Evolutionary conservation across 2,797 vertebrate genomes (phyloP), one percentile per base, ranked within the genome.

Genomic region (Myripristis jacobus): DNA sequence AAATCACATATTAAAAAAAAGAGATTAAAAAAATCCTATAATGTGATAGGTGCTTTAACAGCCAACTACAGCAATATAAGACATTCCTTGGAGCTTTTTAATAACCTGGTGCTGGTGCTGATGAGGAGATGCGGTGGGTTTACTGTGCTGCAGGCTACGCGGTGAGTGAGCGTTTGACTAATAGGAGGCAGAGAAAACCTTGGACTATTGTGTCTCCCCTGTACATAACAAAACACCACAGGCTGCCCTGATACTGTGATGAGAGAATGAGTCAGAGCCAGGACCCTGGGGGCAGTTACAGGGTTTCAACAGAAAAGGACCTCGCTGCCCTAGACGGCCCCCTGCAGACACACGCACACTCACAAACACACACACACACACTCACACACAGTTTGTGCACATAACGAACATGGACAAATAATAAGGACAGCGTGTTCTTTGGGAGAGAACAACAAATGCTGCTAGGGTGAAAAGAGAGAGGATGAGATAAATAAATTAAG

Each of bases 261-360:
- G 34, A 65, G n/a, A 68, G 67, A 46, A 19, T 59, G 51, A 81
- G 55, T 60, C 38, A 58, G 43, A 24, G 48, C 6, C 60, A 24
- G 31, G 22, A 13, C 18, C 3, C 22, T 36, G 24, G 57, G 24
- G 56, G 44, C 46, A 44, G 62, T 55, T 54, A 55, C 43, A 59
- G 48, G 31, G 59, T 70, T 76, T 73, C 57, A 73, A 36, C 34
- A 41, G 43, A 59, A n/a, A 24, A 46, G 54, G 18, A 29, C 43
- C 22, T 0, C 8, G 36, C 27, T 31, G 29, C 8, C 50, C 27
- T 25, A n/a, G 25, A 63, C 11, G 54, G 15, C 43, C 22, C 9
- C 22, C 48, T 56, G 24, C 57, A 64, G 24, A 66, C 66, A 64
- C 22, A 31, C 8, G 29, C 29, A 31, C 29, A 31, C 29, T 4